A percentile compares a stretch with the other conserved stretches of the same genome.
These are phyloP conservation scores for Pterophyllum scalare DNA, from an alignment of 2,113 vertebrate genomes.

Conservation along the genomic window DNA sequence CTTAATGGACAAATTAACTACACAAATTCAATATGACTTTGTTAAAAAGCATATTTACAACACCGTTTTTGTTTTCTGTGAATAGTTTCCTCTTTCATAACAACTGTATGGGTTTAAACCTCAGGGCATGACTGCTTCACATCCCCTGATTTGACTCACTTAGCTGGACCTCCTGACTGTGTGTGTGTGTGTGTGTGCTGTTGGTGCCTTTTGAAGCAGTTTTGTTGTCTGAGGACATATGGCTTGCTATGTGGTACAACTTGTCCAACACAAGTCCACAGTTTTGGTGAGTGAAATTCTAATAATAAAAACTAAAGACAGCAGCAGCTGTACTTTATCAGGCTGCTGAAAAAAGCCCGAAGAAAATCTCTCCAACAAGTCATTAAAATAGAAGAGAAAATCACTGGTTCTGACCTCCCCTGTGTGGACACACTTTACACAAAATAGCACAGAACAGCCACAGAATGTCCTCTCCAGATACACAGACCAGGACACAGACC, in stretches of 20 bases:
- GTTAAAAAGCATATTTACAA: neutral
- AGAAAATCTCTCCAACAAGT: neutral
- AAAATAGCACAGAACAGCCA: neutral
- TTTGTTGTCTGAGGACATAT: neutral
- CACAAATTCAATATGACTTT: neutral
- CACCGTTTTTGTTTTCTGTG: neutral
- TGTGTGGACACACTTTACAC: neutral
- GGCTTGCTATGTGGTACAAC: neutral
- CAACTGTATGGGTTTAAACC: neutral
- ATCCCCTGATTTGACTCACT: too few relatives aligned
- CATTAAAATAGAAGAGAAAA: neutral
- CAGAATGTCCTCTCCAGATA: neutral
- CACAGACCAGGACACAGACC: neutral
- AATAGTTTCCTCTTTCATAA: neutral
- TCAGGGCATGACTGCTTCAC: too few relatives aligned
- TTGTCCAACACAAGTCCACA: neutral
- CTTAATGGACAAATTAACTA: neutral
- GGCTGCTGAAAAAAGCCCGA: neutral
- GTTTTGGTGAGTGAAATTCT: neutral
- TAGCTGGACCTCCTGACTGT: too few relatives aligned
- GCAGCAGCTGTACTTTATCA: neutral
- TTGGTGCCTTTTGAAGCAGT: too few relatives aligned
- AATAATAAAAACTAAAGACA: neutral
- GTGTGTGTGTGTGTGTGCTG: too few relatives aligned
- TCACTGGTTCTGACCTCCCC: neutral